Base-by-base conservation (phyloP, 2,797 vertebrate species). In the Oceanodroma leucorhoa region DNA sequence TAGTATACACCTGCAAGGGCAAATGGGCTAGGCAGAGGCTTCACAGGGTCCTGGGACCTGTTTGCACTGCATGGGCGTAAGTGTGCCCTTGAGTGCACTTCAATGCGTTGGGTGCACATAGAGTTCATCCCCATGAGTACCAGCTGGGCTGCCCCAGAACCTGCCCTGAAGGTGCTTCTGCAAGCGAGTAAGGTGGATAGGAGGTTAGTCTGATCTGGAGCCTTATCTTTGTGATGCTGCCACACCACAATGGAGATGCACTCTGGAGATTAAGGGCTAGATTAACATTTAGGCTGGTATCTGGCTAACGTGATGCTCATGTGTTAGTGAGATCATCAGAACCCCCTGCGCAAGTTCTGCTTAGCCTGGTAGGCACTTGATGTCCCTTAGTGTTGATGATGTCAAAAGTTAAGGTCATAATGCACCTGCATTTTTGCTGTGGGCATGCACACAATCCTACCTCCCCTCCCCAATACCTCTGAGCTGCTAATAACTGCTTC, bases 111-210 rank as follows among this genome's bases (percentile, higher is more conserved):
- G 23, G 79, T 71, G 72, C 29, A 48, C 14, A 8, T 13, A 14
- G 46, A 81, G 57, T 69, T 93, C 80, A 89, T 24, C 16, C 19
- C 29, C 4, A 1, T 21, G 21, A 78, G 58, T 69, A 86, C 34
- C 77, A 93, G 62, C 76, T 91, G 54, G 61, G 36, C 50, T 95
- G 57, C 40, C 75, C 53, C 43, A n/a, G 22, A 83, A 83, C 27
- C 26, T 71, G 55, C 53, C 83, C 87, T 78, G 69, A 61, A 87
- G 83, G 67, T 85, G 27, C 13, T 91, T 80, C 78, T 87, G 79
- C 55, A 73, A 72, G 46, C 14, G 26, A 81, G 5, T 17, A n/a
- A 71, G 26, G 26, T 71, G 41, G 69, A 48, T 53, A 66, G 71
- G 60, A 94, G 67, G 17, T 14, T 29, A 51, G 55, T 81, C 48